Conservation (phyloP, 2,888 invertebrate genomes). For the Watsonalla binaria region DNA sequence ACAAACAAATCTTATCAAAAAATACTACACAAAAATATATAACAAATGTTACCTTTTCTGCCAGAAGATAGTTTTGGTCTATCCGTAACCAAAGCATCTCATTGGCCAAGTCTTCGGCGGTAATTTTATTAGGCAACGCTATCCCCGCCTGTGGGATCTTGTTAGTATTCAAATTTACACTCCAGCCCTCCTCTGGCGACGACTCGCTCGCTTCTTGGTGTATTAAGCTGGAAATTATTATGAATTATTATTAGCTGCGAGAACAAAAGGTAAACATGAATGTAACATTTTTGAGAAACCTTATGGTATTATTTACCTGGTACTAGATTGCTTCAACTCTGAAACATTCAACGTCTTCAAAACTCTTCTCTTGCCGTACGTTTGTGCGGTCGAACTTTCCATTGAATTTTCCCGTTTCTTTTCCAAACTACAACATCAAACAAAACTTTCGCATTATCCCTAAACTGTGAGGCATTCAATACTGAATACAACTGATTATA, state of each 20-base stretch:
- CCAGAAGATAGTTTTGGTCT: conserved; percentile 66
- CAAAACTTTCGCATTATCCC: background rate
- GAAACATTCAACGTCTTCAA: conserved; percentile 54
- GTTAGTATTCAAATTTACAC: conserved; percentile 39
- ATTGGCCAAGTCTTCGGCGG: conserved; percentile 66
- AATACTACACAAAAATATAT: background rate
- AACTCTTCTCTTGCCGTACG: conserved; percentile 51
- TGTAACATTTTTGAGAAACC: too few species aligned
- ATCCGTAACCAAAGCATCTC: conserved; percentile 70
- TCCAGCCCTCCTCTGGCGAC: conserved; percentile 56
- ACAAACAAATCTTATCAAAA: too few species aligned
- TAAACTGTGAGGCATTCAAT: background rate
- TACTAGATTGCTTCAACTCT: conserved; percentile 36
- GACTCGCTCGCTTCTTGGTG: conserved; percentile 52
- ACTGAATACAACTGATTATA: background rate
- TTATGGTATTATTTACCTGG: conserved; percentile 25
- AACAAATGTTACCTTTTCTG: conserved; percentile 41
- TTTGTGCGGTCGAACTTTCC: conserved; percentile 43
- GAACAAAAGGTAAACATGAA: background rate
- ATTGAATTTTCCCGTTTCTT: conserved; percentile 23
- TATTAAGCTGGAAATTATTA: conserved; percentile 23
- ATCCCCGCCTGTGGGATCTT: conserved; percentile 47
- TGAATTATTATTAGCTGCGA: background rate
- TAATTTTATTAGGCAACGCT: conserved; percentile 65
- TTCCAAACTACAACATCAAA: conserved; percentile 13